Percentiles rank a stretch among this genome's conserved stretches.
phyloP scores from a whole-genome alignment of 2,113 vertebrate genomes.

The Macroglossus sobrinus region DNA sequence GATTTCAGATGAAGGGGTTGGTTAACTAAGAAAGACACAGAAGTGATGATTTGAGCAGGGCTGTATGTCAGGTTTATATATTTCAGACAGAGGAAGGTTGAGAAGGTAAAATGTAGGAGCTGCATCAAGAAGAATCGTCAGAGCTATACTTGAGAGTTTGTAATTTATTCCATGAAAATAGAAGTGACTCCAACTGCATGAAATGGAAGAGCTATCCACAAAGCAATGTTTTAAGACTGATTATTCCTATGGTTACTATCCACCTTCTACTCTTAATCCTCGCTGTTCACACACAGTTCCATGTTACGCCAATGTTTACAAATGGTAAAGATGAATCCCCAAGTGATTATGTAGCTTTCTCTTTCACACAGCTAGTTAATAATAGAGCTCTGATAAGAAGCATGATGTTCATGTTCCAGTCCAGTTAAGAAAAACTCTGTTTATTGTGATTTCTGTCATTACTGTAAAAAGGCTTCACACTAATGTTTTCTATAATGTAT shows the following conservation, averaged over 20 bases:
- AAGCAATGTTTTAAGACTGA: background rate
- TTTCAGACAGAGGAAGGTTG: background rate
- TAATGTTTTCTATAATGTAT: background rate
- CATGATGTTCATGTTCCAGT: background rate
- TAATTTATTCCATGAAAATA: background rate
- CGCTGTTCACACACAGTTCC: background rate
- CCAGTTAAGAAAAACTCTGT: background rate
- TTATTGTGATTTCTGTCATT: background rate
- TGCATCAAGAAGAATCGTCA: background rate
- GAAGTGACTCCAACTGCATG: background rate
- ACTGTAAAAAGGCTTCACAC: background rate
- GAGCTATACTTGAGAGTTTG: background rate
- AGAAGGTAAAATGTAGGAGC: background rate
- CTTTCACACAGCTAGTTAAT: background rate
- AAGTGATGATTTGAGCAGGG: background rate
- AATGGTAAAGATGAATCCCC: background rate
- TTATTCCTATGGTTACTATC: background rate
- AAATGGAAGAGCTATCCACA: background rate
- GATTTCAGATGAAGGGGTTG: background rate
- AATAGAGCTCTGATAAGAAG: background rate
- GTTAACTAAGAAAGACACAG: background rate
- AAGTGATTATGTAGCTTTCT: background rate
- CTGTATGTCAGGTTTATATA: background rate
- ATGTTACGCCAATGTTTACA: background rate
- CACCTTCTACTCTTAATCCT: background rate